Evolutionary conservation across 35 echinoderm and acorn worm species (phyloP), one percentile per base, ranked within the genome.

Genomic region (Nesometra sesokonis): DNA sequence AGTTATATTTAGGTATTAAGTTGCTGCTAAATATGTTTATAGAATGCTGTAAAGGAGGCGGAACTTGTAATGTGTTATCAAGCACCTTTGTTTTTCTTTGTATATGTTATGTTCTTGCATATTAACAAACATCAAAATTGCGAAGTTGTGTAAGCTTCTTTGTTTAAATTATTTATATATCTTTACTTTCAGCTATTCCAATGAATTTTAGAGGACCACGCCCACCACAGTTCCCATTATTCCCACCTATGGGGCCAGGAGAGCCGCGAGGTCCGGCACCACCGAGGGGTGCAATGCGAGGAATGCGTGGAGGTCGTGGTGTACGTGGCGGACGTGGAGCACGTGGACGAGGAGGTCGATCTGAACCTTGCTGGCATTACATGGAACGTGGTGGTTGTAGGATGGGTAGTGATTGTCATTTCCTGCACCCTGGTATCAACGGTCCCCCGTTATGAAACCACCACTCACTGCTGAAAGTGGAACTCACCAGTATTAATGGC

Each of bases 401-500:
- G 52, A 81, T 89, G 32, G 94, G 88, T 29, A 85, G 89, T 30
- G 17, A 39, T 33, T 97, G 94, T 78, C 89, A 90, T 43, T 97
- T 97, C 39, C 76, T 92, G 35, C 94, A 97, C 86, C 94, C 94
- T 23, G 91, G 91, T 78, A 79, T 88, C 21, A 90, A 93, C 13
- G 86, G 91, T 34, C 94, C 94, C 17, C 94, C 94, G 77, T 17
- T 67, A 67, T 67, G 52, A 67, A 67, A 4, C 15, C 39, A 7
- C 15, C 52, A 67, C 15, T 4, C 15, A 9, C 52, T 67, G 9
- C 52, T 67, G 52, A 67, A 43, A 7, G 38, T 43, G n/a, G n/a
- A n/a, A n/a, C n/a, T n/a, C n/a, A n/a, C 38, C n/a, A n/a, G n/a
- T n/a, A n/a, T n/a, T n/a, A n/a, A n/a, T n/a, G n/a, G n/a, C 15